A percentile compares a stretch with the other conserved stretches of the same genome.
These are phyloP conservation scores for Drosophila lacertosa DNA, from an alignment of 1,140 invertebrate genomes.

Conservation along the genomic window DNA sequence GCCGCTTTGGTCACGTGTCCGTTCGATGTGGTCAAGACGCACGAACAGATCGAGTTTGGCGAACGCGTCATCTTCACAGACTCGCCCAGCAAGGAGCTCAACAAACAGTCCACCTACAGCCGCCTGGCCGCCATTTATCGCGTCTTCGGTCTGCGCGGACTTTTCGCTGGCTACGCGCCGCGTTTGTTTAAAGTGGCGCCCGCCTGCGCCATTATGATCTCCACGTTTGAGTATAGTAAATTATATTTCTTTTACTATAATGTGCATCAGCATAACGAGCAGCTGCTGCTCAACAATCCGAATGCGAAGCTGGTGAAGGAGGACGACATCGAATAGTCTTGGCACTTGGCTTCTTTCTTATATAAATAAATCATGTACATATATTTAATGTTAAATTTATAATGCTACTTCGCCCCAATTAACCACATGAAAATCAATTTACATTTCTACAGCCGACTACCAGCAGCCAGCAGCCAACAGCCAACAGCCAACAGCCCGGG, in stretches of 20 bases:
- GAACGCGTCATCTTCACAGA: slow-evolving; percentile 91
- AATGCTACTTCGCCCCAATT: slow-evolving; percentile 4
- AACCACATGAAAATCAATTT: slow-evolving; percentile 47
- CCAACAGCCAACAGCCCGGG: slow-evolving; percentile 9
- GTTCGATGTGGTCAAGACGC: slow-evolving; percentile 99
- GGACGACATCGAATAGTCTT: slow-evolving; percentile 52
- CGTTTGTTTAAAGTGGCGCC: slow-evolving; percentile 96
- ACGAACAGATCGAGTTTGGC: slow-evolving; percentile 98
- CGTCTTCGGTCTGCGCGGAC: slow-evolving; percentile 88
- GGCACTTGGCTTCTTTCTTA: not conserved
- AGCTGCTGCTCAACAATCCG: slow-evolving; percentile 50
- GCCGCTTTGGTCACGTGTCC: slow-evolving; percentile 96
- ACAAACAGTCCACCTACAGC: slow-evolving; percentile 69
- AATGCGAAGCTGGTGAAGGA: slow-evolving; percentile 33
- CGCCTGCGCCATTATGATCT: slow-evolving; percentile 98
- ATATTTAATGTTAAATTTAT: slow-evolving; percentile 34
- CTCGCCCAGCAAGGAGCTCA: slow-evolving; percentile 73
- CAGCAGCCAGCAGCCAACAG: too few species aligned
- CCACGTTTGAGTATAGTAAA: slow-evolving; percentile 97
- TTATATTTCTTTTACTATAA: slow-evolving; percentile 90
- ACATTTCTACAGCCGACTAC: slow-evolving; percentile 15
- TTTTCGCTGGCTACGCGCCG: slow-evolving; percentile 93
- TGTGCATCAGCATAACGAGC: slow-evolving; percentile 84
- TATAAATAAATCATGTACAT: slow-evolving; percentile 38
- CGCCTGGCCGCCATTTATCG: slow-evolving; percentile 88